phyloP scores from a whole-genome alignment of 2,113 vertebrate genomes.

The Synodontis membranacea region DNA sequence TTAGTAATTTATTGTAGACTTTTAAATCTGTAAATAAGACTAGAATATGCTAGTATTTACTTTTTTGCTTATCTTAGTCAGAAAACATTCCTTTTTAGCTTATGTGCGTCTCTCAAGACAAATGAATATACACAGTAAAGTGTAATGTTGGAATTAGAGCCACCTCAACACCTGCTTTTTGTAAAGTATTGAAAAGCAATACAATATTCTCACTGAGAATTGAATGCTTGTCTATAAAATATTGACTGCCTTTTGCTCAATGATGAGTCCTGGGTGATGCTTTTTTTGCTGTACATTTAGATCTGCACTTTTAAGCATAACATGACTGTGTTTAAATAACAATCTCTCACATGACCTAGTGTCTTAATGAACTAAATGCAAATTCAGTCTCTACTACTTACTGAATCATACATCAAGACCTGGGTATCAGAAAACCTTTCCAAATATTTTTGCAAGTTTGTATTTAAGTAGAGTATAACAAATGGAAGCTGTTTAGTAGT shows the following conservation, averaged over 20 bases:
- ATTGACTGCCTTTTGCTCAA: constrained; percentile 57
- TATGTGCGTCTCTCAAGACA: constrained; percentile 60
- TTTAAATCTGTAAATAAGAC: constrained; percentile 66
- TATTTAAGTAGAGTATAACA: not conserved
- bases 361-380: not conserved
- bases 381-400: not conserved
- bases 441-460: not conserved
- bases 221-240: constrained; percentile 48
- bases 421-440: not conserved
- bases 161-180: constrained; percentile 36
- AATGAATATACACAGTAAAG: constrained; percentile 38
- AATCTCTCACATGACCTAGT: not conserved
- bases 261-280: not conserved
- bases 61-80: constrained; percentile 56
- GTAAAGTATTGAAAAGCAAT: constrained; percentile 43
- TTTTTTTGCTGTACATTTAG: not conserved
- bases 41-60: constrained; percentile 65
- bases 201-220: constrained; percentile 53
- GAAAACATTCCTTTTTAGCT: constrained; percentile 49
- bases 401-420: not conserved
- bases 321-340: not conserved
- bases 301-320: not conserved
- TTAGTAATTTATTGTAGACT: constrained; percentile 84
- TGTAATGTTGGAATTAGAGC: constrained; percentile 44
- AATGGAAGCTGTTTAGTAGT: not conserved